Conservation (phyloP, 2,888 invertebrate genomes). For the Acronicta leporina region DNA sequence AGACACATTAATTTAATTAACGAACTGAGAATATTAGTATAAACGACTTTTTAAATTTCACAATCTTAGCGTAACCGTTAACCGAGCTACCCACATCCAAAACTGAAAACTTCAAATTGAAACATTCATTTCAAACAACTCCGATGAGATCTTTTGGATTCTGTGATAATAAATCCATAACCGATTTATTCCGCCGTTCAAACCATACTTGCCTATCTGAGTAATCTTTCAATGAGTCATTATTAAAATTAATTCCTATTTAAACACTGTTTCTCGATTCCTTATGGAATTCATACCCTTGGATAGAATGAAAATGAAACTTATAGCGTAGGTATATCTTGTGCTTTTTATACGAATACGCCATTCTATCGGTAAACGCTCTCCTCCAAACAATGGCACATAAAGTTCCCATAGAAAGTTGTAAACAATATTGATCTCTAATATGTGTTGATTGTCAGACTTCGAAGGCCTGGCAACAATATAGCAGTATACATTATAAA, state of each 20-base stretch:
- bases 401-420: conserved; percentile 81
- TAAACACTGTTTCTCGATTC: conserved; percentile 7
- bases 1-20: conserved; percentile 37
- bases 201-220: not conserved
- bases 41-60: conserved; percentile 36
- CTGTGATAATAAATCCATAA: not conserved
- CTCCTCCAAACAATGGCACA: conserved; percentile 66
- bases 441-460: conserved; percentile 59
- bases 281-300: conserved; percentile 8
- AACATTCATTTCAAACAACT: conserved; percentile 7
- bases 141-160: not conserved
- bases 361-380: conserved; percentile 39
- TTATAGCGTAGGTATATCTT: conserved; percentile 6
- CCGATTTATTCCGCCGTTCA: not conserved
- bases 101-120: conserved; percentile 11
- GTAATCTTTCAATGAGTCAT: no score
- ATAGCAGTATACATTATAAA: conserved; percentile 16
- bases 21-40: conserved; percentile 29
- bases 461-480: conserved; percentile 50
- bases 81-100: conserved; percentile 19
- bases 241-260: conserved; percentile 11
- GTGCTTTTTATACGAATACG: conserved; percentile 30
- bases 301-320: conserved; percentile 51
- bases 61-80: conserved; percentile 33
- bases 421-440: conserved; percentile 72